Percentiles rank a stretch among this genome's conserved stretches.
phyloP scores from a whole-genome alignment of 2,797 vertebrate species.

The Uromys caudimaculatus region DNA sequence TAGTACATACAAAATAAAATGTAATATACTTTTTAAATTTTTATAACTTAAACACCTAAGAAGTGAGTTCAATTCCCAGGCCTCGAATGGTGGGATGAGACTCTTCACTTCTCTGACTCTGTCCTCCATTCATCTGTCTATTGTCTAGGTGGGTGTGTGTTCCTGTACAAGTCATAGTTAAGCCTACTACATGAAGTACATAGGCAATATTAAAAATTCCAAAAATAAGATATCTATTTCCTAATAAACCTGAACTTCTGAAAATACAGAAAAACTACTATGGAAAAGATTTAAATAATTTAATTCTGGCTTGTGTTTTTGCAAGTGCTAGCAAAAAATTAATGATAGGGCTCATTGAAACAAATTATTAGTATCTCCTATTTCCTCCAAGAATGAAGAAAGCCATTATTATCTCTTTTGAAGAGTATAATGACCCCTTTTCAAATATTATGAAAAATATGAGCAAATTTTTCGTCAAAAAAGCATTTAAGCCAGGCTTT shows the following conservation, averaged over 20 bases:
- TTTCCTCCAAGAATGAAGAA: slow-evolving; percentile 28
- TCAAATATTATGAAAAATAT: slow-evolving; percentile 39
- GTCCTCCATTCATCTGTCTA: not conserved
- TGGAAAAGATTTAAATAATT: not conserved
- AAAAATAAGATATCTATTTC: slow-evolving; percentile 53
- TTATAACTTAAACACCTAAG: not conserved
- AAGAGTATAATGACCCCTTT: slow-evolving; percentile 38
- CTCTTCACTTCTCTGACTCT: not conserved
- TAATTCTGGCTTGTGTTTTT: not conserved
- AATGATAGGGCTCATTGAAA: not conserved
- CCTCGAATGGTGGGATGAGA: not conserved
- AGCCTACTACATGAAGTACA: not conserved
- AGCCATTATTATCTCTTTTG: slow-evolving; percentile 62
- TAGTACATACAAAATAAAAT: not conserved
- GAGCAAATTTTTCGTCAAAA: not conserved
- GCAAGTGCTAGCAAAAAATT: slow-evolving; percentile 45
- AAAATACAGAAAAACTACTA: not conserved
- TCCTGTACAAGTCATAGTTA: not conserved
- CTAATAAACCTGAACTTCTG: not conserved
- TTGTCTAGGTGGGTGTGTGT: not conserved
- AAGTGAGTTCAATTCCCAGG: not conserved
- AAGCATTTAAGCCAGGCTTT: not conserved
- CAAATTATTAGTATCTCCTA: not conserved
- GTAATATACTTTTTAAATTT: not conserved
- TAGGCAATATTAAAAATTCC: slow-evolving; percentile 17